Evolutionary conservation across 2,113 vertebrate genomes (phyloP), one percentile per base, ranked within the genome.

Genomic region (Pholis gunnellus): DNA sequence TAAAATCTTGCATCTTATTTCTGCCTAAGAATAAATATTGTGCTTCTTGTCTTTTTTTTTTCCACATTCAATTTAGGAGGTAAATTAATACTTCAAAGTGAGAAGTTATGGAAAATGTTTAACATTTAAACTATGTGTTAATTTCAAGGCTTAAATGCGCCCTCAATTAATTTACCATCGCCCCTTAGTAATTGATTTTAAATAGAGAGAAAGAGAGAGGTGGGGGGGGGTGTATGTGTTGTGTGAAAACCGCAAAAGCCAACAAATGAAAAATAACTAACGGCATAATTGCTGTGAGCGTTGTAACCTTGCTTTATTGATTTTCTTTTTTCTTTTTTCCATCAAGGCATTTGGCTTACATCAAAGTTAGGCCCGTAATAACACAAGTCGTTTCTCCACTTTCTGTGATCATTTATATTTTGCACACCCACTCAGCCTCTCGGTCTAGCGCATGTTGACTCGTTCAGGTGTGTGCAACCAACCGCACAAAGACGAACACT

Each of bases 121-220:
- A 84, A 57, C 64, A 68, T 87, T 89, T 84, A 87, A 85, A 86
- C 73, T 67, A 54, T 87, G 79, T 85, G 70, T 89, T 84, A 56
- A 91, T 87, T 89, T 90, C 86, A 92, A 91, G 89, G 90, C 83
- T 76, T 78, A 20, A 84, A 87, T 42, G 63, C 5, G 87, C 87
- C 89, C 87, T 91, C 88, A 91, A 87, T 93, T 88, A 89, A 91
- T 90, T 91, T 78, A 90, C 78, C 46, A 82, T 75, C 74, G 79
- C 83, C 81, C 85, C 76, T 54, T 83, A 73, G 87, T 90, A 89
- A 92, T 93, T 92, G 85, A 93, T 90, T 91, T 89, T 85, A 72
- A 76, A 68, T 69, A 79, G 83, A 87, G 86, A 79, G 82, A 89
- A 78, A 34, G 65, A 50, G 81, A 75, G 87, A 31, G 66, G 68